Conservation (phyloP, 1,140 invertebrate species). For the Listronotus oregonensis region DNA sequence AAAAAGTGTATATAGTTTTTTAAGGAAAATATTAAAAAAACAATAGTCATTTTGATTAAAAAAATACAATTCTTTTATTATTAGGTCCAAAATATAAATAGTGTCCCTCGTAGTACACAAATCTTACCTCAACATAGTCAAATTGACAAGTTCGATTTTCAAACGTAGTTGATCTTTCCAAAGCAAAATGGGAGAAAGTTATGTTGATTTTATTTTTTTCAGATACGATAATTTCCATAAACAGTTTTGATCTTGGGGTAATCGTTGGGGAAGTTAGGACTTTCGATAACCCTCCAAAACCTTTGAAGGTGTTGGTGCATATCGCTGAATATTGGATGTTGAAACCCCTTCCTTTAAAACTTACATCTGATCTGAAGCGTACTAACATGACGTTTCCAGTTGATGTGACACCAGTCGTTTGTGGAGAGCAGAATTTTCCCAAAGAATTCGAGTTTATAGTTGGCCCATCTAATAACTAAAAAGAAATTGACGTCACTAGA, state of each 20-base stretch:
- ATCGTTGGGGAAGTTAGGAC: constrained; percentile 73
- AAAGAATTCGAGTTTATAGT: constrained; percentile 56
- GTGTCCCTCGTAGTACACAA: background rate
- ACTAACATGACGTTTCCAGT: constrained; percentile 67
- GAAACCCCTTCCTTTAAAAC: constrained; percentile 68
- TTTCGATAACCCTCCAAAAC: constrained; percentile 73
- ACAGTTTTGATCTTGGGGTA: constrained; percentile 70
- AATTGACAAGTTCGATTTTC: constrained; percentile 33
- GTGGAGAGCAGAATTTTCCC: constrained; percentile 62
- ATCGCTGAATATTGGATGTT: constrained; percentile 69
- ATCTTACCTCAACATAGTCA: constrained; percentile 45
- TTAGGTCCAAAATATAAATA: background rate
- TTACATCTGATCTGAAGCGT: constrained; percentile 69
- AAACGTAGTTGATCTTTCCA: constrained; percentile 63
- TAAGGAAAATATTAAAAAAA: too few relatives aligned
- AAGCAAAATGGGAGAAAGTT: constrained; percentile 73
- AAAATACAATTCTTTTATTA: too few relatives aligned
- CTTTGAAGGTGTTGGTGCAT: constrained; percentile 63
- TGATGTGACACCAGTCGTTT: constrained; percentile 58
- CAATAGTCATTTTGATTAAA: too few relatives aligned
- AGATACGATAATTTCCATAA: constrained; percentile 72
- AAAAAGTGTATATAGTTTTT: too few relatives aligned
- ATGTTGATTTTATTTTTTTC: constrained; percentile 74
- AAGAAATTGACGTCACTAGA: background rate
- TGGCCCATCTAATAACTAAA: constrained; percentile 63